Conservation (phyloP, 2,797 vertebrate species). For the Siniperca obscura region DNA sequence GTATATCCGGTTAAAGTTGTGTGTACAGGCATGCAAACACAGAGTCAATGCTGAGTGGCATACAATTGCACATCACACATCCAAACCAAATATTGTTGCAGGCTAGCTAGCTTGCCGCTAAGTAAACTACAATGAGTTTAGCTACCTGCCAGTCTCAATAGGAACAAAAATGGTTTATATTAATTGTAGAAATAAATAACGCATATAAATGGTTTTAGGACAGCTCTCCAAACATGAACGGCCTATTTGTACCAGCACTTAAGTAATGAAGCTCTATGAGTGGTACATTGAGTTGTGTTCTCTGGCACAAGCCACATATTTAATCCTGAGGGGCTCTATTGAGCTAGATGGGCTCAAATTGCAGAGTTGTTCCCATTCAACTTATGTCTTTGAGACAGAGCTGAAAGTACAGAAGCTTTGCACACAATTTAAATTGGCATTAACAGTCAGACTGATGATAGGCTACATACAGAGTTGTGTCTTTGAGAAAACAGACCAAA, state of each 20-base stretch:
- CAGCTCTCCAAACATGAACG: conserved; percentile 1
- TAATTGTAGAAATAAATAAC: neutral
- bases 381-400: neutral
- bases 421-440: neutral
- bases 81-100: conserved; percentile 50
- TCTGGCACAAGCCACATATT: conserved; percentile 30
- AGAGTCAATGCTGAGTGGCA: conserved; percentile 12
- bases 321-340: neutral
- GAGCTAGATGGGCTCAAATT: conserved; percentile 34
- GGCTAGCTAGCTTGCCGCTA: neutral
- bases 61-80: conserved; percentile 4
- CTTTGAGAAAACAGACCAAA: conserved; percentile 7
- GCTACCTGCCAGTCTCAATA: neutral
- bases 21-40: conserved; percentile 26
- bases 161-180: neutral
- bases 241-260: conserved; percentile 9
- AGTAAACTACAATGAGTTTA: neutral
- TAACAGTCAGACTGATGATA: neutral
- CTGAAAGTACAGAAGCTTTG: conserved; percentile 22
- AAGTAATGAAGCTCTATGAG: conserved; percentile 13
- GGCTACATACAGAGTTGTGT: neutral
- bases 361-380: conserved; percentile 14
- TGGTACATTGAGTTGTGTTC: conserved; percentile 7
- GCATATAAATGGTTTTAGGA: neutral
- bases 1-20: conserved; percentile 42